A percentile compares a stretch with the other conserved stretches of the same genome.
Evolutionary conservation across 2,888 invertebrate genomes (phyloP).

Genomic region (Empis livida): DNA sequence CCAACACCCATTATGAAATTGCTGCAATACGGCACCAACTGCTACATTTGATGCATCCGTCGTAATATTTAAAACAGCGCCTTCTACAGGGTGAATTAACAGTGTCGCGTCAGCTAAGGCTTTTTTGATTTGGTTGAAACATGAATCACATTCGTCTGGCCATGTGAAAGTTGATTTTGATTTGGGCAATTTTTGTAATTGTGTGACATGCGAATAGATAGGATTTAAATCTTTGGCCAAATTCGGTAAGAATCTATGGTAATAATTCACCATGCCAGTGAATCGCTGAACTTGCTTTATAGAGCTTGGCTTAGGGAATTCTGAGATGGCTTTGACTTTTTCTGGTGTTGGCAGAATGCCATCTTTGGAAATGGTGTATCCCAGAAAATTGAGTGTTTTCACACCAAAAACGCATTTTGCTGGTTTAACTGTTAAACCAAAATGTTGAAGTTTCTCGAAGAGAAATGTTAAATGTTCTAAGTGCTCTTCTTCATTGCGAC

Average conservation of each 20-base stretch:
- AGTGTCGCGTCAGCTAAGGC: slow-evolving; percentile 15
- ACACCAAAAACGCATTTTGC: slow-evolving; percentile 1
- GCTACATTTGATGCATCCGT: slow-evolving; percentile 25
- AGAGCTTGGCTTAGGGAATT: background rate
- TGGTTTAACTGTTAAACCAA: slow-evolving; percentile 16
- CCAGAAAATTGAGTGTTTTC: background rate
- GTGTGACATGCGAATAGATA: background rate
- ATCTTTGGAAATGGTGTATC: background rate
- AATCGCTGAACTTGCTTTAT: background rate
- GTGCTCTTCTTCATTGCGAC: slow-evolving; percentile 12
- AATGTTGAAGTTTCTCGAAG: slow-evolving; percentile 13
- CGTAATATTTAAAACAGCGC: slow-evolving; percentile 16
- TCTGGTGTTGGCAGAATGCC: slow-evolving; percentile 1
- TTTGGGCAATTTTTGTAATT: background rate
- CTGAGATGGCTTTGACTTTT: background rate
- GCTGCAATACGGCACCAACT: slow-evolving; percentile 28
- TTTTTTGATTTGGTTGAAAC: slow-evolving; percentile 1
- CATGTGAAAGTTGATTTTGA: slow-evolving; percentile 2
- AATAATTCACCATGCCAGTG: slow-evolving; percentile 2
- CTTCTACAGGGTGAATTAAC: slow-evolving; percentile 21
- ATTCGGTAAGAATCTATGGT: slow-evolving; percentile 4
- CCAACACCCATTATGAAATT: slow-evolving; percentile 16
- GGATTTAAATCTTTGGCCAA: slow-evolving; percentile 3
- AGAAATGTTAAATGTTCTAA: slow-evolving; percentile 12
- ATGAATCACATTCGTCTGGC: background rate